Evolutionary conservation across 1,140 invertebrate species (phyloP).

Genomic region (Propsilocerus akamusi): DNA sequence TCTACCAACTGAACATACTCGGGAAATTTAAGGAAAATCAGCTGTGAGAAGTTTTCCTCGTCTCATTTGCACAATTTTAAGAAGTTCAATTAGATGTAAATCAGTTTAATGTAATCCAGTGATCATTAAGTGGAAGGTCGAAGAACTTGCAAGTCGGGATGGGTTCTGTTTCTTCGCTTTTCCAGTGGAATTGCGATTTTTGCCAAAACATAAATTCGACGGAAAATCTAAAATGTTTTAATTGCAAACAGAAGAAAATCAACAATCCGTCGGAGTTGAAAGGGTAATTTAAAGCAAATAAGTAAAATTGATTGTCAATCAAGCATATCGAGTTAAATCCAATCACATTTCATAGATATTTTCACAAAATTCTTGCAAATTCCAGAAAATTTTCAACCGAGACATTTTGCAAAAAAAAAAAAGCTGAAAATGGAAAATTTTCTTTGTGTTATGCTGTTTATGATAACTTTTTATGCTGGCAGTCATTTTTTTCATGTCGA

Average conservation of each 20-base stretch:
- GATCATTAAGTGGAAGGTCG: background rate
- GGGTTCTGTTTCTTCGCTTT: constrained; percentile 76
- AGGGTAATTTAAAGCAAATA: constrained; percentile 5
- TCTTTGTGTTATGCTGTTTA: background rate
- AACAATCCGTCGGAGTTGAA: constrained; percentile 16
- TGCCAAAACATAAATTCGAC: constrained; percentile 75
- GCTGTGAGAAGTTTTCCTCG: background rate
- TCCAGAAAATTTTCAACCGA: background rate
- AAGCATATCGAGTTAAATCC: constrained; percentile 17
- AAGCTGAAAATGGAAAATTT: background rate
- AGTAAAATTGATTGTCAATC: constrained; percentile 21
- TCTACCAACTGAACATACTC: too few species aligned
- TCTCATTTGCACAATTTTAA: background rate
- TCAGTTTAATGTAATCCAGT: background rate
- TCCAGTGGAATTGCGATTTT: constrained; percentile 72
- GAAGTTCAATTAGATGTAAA: background rate
- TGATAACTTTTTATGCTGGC: background rate
- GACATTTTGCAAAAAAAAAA: background rate
- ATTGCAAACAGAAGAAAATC: constrained; percentile 45
- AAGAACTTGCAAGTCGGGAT: too few species aligned
- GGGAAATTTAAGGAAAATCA: background rate
- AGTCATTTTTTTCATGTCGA: background rate
- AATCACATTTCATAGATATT: background rate
- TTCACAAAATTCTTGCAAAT: background rate
- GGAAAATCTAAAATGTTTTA: constrained; percentile 55